A percentile compares a stretch with the other conserved stretches of the same genome.
These are phyloP conservation scores for Celastrina argiolus DNA, from an alignment of 2,888 invertebrate species.

Conservation along the genomic window DNA sequence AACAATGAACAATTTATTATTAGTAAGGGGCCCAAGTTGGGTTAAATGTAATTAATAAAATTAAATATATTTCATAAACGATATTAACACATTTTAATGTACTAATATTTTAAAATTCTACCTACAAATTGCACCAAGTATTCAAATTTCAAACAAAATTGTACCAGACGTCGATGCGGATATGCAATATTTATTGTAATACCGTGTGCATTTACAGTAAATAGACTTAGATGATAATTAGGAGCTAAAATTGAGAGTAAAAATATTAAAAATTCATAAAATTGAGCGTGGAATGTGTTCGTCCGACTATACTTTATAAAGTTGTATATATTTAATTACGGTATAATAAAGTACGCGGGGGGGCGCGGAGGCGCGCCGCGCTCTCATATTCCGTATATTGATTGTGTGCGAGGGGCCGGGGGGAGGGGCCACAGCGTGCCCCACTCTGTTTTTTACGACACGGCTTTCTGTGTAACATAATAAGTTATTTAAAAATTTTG, in stretches of 20 bases:
- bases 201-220: constrained; percentile 3
- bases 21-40: constrained; percentile 48
- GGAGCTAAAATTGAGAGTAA: not conserved
- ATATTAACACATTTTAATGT: not conserved
- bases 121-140: not conserved
- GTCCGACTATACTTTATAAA: constrained; percentile 65
- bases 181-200: not conserved
- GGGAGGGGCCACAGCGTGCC: constrained; percentile 77
- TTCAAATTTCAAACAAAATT: not conserved
- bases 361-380: constrained; percentile 76
- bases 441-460: constrained; percentile 80
- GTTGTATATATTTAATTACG: constrained; percentile 76
- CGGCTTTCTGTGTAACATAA: constrained; percentile 79
- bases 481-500: constrained; percentile 74
- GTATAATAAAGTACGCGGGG: constrained; percentile 78
- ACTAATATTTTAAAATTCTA: not conserved
- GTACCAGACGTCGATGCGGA: not conserved
- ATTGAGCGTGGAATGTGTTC: constrained; percentile 48
- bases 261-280: constrained; percentile 30
- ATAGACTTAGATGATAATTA: not conserved
- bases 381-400: constrained; percentile 79
- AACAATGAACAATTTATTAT: constrained; percentile 47
- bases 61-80: constrained; percentile 31
- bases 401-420: constrained; percentile 78
- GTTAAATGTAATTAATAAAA: constrained; percentile 39